Evolutionary conservation across 2,888 invertebrate species (phyloP).

Genomic region (Machimus rusticus): DNA sequence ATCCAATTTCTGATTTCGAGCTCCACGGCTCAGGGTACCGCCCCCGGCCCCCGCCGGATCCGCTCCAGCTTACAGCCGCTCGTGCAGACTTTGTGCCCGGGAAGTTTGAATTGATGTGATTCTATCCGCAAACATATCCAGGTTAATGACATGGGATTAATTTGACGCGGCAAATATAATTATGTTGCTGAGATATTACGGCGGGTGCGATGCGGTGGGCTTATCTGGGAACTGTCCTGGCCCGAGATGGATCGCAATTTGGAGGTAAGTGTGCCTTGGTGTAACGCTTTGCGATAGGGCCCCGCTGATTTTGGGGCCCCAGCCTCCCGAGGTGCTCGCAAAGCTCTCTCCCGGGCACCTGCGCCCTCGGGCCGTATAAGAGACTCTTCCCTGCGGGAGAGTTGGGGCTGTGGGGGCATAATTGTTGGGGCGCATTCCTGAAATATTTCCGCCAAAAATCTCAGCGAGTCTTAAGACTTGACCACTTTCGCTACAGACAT

Average conservation of each 20-base stretch:
- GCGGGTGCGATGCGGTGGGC: not conserved
- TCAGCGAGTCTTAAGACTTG: not conserved
- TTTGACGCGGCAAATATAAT: conserved; percentile 29
- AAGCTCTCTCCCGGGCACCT: not conserved
- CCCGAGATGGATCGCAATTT: conserved; percentile 12
- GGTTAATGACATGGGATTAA: conserved; percentile 36
- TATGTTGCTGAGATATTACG: conserved; percentile 1
- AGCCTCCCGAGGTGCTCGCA: not conserved
- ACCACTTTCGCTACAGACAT: not conserved
- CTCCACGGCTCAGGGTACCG: not conserved
- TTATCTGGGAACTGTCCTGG: not conserved
- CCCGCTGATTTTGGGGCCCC: not conserved
- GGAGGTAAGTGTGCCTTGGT: not conserved
- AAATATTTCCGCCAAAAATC: conserved; percentile 31
- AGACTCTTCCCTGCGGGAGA: not conserved
- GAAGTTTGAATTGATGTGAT: not conserved
- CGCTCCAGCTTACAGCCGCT: not conserved
- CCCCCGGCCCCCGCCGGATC: not conserved
- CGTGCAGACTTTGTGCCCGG: not conserved
- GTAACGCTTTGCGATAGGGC: not conserved
- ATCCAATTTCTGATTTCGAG: conserved; percentile 13
- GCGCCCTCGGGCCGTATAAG: not conserved
- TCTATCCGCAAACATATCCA: conserved; percentile 32
- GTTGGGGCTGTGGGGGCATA: not conserved
- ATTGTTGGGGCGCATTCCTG: not conserved